phyloP scores from a whole-genome alignment of 2,797 vertebrate species.

The Cetoscarus ocellatus region DNA sequence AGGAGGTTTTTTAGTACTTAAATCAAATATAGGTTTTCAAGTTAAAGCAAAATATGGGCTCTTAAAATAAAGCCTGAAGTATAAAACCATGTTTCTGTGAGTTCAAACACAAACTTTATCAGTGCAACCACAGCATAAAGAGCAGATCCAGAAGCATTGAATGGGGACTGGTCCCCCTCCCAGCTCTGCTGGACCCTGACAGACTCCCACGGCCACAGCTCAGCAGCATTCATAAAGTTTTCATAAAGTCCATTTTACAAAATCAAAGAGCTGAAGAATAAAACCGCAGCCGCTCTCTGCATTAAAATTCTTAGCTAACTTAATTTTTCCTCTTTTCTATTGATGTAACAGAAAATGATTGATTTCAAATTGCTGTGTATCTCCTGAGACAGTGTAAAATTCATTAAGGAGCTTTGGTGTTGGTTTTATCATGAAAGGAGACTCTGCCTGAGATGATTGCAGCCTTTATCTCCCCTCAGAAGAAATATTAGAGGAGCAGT shows the following conservation, averaged over 20 bases:
- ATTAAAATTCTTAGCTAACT: background rate
- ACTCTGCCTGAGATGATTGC: background rate
- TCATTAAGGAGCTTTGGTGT: background rate
- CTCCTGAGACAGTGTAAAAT: background rate
- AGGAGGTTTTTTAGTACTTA: too few species aligned
- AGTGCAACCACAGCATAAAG: background rate
- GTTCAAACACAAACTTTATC: background rate
- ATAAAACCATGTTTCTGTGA: too few species aligned
- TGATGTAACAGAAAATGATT: slow-evolving; percentile 10
- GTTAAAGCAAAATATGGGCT: too few species aligned
- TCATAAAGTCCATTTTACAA: background rate
- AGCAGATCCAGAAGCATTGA: background rate
- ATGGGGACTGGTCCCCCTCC: slow-evolving; percentile 18
- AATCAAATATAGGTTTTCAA: too few species aligned
- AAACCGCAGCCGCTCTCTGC: background rate
- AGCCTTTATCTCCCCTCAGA: background rate
- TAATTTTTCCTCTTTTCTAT: background rate
- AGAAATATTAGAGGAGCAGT: slow-evolving; percentile 5
- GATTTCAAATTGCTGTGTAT: slow-evolving; percentile 3
- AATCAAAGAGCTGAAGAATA: background rate
- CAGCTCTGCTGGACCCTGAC: slow-evolving; percentile 3
- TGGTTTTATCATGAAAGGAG: slow-evolving; percentile 8
- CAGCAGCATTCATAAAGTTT: background rate
- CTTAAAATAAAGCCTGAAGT: too few species aligned
- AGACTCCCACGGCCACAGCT: background rate